These are phyloP conservation scores for Fistularia tabacaria DNA, from an alignment of 2,797 vertebrate species.

Conservation along the genomic window DNA sequence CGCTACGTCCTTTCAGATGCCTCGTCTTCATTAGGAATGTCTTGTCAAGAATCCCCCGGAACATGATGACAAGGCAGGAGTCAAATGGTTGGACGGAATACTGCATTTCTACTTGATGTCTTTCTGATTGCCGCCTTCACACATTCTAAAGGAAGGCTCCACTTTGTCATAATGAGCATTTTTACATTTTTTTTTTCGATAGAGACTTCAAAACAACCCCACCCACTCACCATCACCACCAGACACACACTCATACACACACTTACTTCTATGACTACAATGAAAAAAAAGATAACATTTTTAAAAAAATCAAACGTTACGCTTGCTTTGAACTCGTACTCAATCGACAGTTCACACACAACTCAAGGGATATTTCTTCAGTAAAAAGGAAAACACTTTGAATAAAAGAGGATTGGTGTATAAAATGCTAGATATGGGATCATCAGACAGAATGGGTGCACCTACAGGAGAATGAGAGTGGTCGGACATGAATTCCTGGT, in stretches of 20 bases:
- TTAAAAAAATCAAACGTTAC: constrained; percentile 13
- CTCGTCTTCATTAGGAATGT: constrained; percentile 18
- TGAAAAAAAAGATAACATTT: constrained; percentile 13
- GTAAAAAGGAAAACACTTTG: constrained; percentile 49
- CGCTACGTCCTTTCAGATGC: background rate
- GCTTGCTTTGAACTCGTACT: constrained; percentile 26
- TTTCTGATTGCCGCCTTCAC: constrained; percentile 25
- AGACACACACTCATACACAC: constrained; percentile 22
- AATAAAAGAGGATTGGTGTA: constrained; percentile 42
- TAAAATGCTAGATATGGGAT: constrained; percentile 42
- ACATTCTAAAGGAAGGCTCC: constrained; percentile 37
- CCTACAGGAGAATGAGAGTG: constrained; percentile 38
- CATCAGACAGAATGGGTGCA: constrained; percentile 34
- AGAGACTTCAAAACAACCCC: constrained; percentile 41
- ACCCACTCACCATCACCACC: constrained; percentile 17
- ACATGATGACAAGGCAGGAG: constrained; percentile 15
- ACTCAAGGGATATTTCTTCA: constrained; percentile 15
- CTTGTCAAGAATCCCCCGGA: constrained; percentile 11
- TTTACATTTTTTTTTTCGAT: constrained; percentile 37
- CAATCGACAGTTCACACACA: constrained; percentile 18
- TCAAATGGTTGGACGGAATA: constrained; percentile 46
- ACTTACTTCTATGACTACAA: constrained; percentile 46
- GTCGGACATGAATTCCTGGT: constrained; percentile 34
- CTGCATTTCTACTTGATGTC: constrained; percentile 50
- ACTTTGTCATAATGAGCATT: constrained; percentile 36